Percentiles rank a stretch among this genome's conserved stretches.
These are phyloP conservation scores for Lophius americanus DNA, from an alignment of 2,797 vertebrate genomes.

Conservation along the genomic window DNA sequence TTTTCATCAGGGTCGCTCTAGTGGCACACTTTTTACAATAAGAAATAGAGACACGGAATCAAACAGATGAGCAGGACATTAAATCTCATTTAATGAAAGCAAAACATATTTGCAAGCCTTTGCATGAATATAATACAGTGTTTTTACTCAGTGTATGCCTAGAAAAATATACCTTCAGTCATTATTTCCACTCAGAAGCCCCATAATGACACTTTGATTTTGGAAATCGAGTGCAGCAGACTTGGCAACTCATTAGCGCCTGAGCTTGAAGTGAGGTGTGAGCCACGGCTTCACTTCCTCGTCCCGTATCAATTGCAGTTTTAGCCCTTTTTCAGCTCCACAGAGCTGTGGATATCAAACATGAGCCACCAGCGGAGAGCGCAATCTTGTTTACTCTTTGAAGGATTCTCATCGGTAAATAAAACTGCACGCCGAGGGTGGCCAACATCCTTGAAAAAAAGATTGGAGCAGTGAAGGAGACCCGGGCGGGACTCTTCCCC, in stretches of 20 bases:
- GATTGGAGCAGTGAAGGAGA: slow-evolving; percentile 1
- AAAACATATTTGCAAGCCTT: background rate
- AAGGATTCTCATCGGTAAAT: slow-evolving; percentile 26
- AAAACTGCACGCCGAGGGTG: slow-evolving; percentile 10
- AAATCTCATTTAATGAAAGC: background rate
- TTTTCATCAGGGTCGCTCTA: too few relatives aligned
- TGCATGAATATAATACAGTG: background rate
- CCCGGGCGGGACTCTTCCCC: slow-evolving; percentile 7
- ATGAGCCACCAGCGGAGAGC: background rate
- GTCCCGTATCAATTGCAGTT: slow-evolving; percentile 19
- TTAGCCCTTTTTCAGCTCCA: slow-evolving; percentile 20
- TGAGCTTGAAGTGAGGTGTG: slow-evolving; percentile 27
- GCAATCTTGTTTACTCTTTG: background rate
- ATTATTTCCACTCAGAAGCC: slow-evolving; percentile 18
- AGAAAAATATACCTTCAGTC: background rate
- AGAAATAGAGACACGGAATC: background rate
- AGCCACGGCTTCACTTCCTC: slow-evolving; percentile 1
- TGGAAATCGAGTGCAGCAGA: slow-evolving; percentile 35
- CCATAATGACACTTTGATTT: slow-evolving; percentile 45
- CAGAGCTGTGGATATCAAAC: background rate
- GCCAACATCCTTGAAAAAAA: slow-evolving; percentile 1
- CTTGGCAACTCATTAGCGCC: slow-evolving; percentile 41
- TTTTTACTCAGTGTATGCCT: background rate
- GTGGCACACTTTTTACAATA: too few relatives aligned
- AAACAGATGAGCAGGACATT: too few relatives aligned